Evolutionary conservation across 2,797 vertebrate genomes (phyloP), one percentile per base, ranked within the genome.

Genomic region (Argentina silus): DNA sequence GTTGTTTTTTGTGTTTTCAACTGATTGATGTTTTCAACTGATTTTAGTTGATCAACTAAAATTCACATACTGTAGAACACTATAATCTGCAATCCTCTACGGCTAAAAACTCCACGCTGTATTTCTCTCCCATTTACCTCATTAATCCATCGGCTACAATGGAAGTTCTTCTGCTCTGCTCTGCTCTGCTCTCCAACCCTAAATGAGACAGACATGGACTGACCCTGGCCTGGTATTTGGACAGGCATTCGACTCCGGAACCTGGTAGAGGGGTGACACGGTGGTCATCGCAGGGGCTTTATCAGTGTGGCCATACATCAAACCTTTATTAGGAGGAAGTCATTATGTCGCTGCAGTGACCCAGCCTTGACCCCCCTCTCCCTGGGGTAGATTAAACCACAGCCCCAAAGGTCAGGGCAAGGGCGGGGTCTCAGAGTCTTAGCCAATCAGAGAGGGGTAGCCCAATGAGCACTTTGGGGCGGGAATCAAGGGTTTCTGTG

Each of bases 261-360:
- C 67, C 70, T 59, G 50, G 57, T 45, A 71, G 71, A 44, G 75
- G 89, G 92, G 88, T 90, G 92, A 93, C 87, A 86, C 83, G 69
- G 83, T 90, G 90, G 89, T 91, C 87, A 92, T 79, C 76, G 76
- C 81, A 87, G 82, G 77, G 81, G 80, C 88, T 73, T 36, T 78
- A 90, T 91, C 86, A 80, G 80, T 79, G 73, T 75, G 7, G 80
- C 89, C 90, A 92, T 94, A 93, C 83, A 94, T 94, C 92, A 94
- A 75, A 77, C 80, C 89, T 90, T 92, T 93, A 93, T 92, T 93
- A 90, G 88, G 87, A 92, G 92, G 92, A 94, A 94, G 93, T 92
- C 90, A 93, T 94, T 93, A 93, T 79, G 85, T 87, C 83, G 74
- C 81, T 61, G 81, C 64, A 5, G 79, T 21, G 88, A 91, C 90